Conservation (phyloP, 2,888 invertebrate species). For the Machimus rusticus region DNA sequence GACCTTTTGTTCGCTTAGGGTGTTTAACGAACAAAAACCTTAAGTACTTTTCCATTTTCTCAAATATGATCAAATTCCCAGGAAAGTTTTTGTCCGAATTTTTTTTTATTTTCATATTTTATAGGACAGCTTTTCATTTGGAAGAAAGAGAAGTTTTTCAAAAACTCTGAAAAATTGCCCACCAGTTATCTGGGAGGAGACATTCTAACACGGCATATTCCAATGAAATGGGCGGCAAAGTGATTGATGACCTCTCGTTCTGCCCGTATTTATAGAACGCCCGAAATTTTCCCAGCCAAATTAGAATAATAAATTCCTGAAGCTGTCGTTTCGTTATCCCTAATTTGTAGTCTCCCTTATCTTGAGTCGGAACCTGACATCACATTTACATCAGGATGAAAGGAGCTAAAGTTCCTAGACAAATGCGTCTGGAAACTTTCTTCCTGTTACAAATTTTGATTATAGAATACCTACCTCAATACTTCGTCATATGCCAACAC, state of each 20-base stretch:
- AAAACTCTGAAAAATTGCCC: not conserved
- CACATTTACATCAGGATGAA: not conserved
- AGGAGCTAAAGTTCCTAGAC: not conserved
- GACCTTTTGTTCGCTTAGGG: not conserved
- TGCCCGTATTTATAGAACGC: not conserved
- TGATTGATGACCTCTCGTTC: not conserved
- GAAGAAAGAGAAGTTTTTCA: not conserved
- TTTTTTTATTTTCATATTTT: not conserved
- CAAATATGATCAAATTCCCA: not conserved
- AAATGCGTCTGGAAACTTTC: not conserved
- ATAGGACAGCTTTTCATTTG: not conserved
- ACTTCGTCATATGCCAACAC: not conserved
- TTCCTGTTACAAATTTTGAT: not conserved
- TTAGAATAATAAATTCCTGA: not conserved
- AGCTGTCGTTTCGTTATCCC: not conserved
- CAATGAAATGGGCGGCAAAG: not conserved
- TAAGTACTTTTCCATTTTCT: not conserved
- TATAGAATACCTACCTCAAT: not conserved
- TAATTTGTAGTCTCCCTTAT: not conserved
- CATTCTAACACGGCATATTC: not conserved
- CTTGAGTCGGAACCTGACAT: not conserved
- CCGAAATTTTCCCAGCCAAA: not conserved
- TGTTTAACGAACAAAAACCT: not conserved
- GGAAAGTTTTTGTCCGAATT: not conserved
- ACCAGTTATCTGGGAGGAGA: not conserved